Evolutionary conservation across 2,888 invertebrate species (phyloP).

Genomic region (Teleogryllus oceanicus): DNA sequence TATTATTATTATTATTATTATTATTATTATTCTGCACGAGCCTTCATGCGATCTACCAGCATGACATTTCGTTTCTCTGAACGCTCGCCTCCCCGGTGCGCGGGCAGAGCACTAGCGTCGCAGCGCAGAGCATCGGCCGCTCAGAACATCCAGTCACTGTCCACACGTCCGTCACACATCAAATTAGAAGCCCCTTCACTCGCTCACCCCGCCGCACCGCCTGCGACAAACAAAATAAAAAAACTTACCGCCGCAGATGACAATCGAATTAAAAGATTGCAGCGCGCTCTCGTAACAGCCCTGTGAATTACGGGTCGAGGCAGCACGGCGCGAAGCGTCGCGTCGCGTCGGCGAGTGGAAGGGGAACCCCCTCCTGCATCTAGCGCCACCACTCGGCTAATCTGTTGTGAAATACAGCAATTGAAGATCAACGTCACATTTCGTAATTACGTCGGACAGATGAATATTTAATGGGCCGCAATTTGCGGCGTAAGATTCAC

Average conservation of each 20-base stretch:
- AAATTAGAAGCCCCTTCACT: background rate
- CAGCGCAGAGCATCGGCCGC: too few relatives aligned
- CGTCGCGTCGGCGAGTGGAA: too few relatives aligned
- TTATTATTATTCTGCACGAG: too few relatives aligned
- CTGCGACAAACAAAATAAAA: background rate
- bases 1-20: too few relatives aligned
- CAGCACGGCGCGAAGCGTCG: background rate
- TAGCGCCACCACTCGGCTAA: background rate
- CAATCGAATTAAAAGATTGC: constrained; percentile 18
- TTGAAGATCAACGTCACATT: constrained; percentile 8
- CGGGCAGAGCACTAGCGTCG: too few relatives aligned
- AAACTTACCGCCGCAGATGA: background rate
- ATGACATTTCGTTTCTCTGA: too few relatives aligned
- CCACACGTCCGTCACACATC: background rate
- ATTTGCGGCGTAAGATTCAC: constrained; percentile 4
- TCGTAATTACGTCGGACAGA: constrained; percentile 9
- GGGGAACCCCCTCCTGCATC: background rate
- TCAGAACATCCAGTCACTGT: too few relatives aligned
- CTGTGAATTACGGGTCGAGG: background rate
- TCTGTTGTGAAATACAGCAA: constrained; percentile 6
- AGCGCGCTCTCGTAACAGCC: background rate
- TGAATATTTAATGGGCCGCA: constrained; percentile 6
- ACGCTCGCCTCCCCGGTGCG: too few relatives aligned
- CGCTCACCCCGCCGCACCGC: background rate
- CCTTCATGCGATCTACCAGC: too few relatives aligned